Conservation (phyloP, 2,113 vertebrate genomes). For the Tangachromis dhanisi region DNA sequence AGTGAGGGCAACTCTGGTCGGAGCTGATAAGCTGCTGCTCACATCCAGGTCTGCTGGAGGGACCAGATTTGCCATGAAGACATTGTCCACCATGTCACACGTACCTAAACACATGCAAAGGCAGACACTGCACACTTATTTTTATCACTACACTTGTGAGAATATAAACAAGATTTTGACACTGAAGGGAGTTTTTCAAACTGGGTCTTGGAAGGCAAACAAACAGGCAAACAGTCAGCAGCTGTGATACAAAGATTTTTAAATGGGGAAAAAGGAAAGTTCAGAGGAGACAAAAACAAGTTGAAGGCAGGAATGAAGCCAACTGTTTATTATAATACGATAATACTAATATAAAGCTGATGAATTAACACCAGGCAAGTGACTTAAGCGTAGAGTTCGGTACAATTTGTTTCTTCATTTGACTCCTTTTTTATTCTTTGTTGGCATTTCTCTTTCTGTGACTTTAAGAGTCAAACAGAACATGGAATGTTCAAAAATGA, state of each 20-base stretch:
- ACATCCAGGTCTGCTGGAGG: constrained; percentile 77
- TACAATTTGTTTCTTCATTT: neutral
- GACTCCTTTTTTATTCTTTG: neutral
- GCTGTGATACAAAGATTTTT: neutral
- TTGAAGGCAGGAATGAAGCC: neutral
- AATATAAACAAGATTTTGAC: neutral
- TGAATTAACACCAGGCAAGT: neutral
- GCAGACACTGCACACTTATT: neutral
- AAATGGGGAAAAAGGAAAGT: neutral
- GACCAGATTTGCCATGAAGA: constrained; percentile 87
- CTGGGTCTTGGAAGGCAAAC: neutral
- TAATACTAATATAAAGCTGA: neutral
- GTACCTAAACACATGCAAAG: neutral
- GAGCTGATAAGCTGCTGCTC: constrained; percentile 86
- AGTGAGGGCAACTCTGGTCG: constrained; percentile 82
- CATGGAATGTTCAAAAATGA: neutral
- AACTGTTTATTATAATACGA: neutral
- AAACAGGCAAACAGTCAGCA: neutral
- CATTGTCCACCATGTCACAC: constrained; percentile 83
- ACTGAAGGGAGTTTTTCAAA: neutral
- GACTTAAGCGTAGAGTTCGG: neutral
- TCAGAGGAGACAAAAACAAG: neutral
- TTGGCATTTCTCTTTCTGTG: neutral
- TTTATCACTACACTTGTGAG: neutral
- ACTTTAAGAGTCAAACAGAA: neutral